These are phyloP conservation scores for Luffia ferchaultella DNA, from an alignment of 2,888 invertebrate genomes.

Conservation along the genomic window DNA sequence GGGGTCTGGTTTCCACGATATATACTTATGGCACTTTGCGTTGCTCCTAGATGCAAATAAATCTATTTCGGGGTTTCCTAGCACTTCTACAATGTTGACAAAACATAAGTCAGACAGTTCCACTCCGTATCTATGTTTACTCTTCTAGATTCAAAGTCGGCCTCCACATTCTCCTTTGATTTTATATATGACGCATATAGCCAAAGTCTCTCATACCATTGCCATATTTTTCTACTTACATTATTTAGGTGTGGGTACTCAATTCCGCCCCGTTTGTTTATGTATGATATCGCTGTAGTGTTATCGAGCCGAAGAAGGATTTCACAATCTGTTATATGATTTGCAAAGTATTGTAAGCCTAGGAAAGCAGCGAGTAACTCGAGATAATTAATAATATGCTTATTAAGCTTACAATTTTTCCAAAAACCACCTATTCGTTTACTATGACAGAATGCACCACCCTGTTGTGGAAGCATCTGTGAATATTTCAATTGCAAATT, in stretches of 20 bases:
- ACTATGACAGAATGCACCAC: neutral
- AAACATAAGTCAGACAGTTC: neutral
- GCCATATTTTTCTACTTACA: conserved; percentile 1
- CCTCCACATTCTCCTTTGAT: conserved; percentile 2
- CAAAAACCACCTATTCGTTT: conserved; percentile 5
- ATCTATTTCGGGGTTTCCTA: neutral
- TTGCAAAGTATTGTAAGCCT: conserved; percentile 3
- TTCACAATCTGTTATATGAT: conserved; percentile 1
- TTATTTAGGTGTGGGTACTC: conserved; percentile 11
- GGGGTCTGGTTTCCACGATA: conserved; percentile 5
- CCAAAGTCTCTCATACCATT: neutral
- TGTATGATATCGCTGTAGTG: conserved; percentile 14
- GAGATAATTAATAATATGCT: conserved; percentile 6
- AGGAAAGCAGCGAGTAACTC: conserved; percentile 5
- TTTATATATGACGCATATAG: conserved; percentile 6
- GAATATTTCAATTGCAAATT: neutral
- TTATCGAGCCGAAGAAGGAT: conserved; percentile 14
- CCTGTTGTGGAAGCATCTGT: neutral
- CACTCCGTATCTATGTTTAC: neutral
- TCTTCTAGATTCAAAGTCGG: conserved; percentile 2
- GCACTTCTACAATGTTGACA: neutral
- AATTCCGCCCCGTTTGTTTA: conserved; percentile 14
- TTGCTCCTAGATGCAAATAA: neutral
- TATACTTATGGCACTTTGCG: neutral
- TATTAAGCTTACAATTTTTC: conserved; percentile 2